Conservation (phyloP, 2,797 vertebrate genomes). For the Sternotherus odoratus region DNA sequence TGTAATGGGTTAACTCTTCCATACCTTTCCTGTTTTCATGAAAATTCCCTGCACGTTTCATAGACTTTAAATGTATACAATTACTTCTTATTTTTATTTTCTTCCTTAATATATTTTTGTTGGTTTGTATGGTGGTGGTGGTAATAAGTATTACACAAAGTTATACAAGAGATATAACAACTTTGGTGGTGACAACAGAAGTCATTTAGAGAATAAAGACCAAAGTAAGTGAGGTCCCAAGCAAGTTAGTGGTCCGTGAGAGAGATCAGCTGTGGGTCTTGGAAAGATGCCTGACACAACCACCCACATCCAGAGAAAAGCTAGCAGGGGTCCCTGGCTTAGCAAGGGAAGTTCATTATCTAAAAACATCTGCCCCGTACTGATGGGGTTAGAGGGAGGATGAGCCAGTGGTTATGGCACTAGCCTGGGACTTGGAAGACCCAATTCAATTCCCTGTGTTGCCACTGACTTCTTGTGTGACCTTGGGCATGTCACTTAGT, state of each 20-base stretch:
- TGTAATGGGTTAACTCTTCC: background rate
- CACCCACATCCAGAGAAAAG: background rate
- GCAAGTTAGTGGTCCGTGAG: background rate
- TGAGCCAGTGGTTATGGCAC: background rate
- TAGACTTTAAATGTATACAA: background rate
- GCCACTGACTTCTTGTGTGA: background rate
- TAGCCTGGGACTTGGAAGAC: background rate
- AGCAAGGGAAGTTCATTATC: background rate
- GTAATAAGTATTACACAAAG: background rate
- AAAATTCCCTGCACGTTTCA: background rate
- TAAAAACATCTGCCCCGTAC: accelerated
- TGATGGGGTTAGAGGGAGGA: background rate
- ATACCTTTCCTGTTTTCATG: background rate
- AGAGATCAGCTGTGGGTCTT: background rate
- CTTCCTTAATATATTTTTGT: background rate
- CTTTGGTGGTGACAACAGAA: background rate
- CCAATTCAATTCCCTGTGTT: background rate
- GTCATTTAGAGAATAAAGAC: accelerated
- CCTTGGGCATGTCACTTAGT: background rate
- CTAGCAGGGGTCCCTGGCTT: background rate
- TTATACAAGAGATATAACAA: background rate
- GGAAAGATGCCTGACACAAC: background rate
- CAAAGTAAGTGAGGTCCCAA: background rate
- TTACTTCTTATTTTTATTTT: background rate
- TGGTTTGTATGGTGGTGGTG: background rate